A percentile compares a stretch with the other conserved stretches of the same genome.
These are phyloP conservation scores for Erpobdella octoculata DNA, from an alignment of 2,888 invertebrate genomes.

Conservation along the genomic window DNA sequence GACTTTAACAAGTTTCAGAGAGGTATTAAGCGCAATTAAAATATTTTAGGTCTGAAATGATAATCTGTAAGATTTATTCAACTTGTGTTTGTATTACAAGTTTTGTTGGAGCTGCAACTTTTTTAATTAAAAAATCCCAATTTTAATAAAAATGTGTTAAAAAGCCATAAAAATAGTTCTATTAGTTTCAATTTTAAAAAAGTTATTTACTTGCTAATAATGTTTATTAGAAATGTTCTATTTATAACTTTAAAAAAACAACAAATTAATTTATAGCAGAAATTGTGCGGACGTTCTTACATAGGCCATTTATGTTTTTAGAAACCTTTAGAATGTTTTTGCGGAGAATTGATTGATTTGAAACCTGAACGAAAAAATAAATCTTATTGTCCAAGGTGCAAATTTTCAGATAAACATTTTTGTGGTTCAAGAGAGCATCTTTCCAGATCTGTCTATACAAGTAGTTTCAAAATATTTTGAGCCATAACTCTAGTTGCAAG, in stretches of 20 bases:
- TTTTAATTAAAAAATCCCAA: no score
- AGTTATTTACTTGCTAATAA: neutral
- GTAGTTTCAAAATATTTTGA: neutral
- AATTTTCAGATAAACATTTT: neutral
- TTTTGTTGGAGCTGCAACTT: no score
- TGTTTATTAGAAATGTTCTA: neutral
- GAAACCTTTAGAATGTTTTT: constrained; percentile 14
- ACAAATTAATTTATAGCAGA: neutral
- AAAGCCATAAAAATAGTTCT: no score
- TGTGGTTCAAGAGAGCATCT: neutral
- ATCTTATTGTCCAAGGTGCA: neutral
- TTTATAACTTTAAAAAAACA: neutral
- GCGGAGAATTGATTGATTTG: neutral
- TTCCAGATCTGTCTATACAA: constrained; percentile 6
- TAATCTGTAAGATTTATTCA: no score
- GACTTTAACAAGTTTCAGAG: no score
- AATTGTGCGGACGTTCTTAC: neutral
- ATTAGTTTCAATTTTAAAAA: constrained; percentile 14
- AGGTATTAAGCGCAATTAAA: no score
- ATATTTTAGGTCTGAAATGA: no score
- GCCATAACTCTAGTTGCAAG: neutral
- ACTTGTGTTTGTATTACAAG: no score
- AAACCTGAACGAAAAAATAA: neutral
- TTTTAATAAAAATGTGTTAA: no score
- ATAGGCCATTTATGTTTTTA: neutral